Base-by-base conservation (phyloP, 2,888 invertebrate genomes). In the Ryuthela nishihirai region DNA sequence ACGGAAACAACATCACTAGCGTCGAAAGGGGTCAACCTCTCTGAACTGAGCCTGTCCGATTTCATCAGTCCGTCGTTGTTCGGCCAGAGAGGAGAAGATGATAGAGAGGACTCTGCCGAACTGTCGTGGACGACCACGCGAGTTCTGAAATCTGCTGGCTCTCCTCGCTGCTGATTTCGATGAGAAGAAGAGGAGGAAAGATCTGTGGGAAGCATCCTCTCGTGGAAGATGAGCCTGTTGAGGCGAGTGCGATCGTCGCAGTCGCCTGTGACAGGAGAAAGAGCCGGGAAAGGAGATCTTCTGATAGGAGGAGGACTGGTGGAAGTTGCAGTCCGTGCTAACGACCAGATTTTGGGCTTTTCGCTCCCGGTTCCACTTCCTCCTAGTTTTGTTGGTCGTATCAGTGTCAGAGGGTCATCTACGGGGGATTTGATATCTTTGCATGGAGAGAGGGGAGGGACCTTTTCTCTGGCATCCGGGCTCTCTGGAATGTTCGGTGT, bases 251-350 rank as follows among this genome's bases (percentile, higher is more conserved):
- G 45, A 17, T 41, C 40, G 20, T 35, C 38, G 15, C 41, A 17
- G 15, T 56, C 56, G 17, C 34, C 32, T 6, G n/a, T 17, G n/a
- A n/a, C n/a, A 23, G 40, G 41, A 12, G 46, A 41, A 4, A 25
- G 18, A 15, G 48, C 46, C 23, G 48, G 29, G 9, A 18, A 15
- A 20, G 32, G 46, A 10, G 54, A 46, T 15, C 42, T 25, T 42
- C 25, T 42, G 5, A 25, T 80, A 21, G 88, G 88, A 44, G 89
- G 89, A 3, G 91, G 92, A 46, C 91, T 92, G 77, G 91, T 91
- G 76, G 90, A 91, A 43, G 91, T 91, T 44, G 92, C 91, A 65
- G 91, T 92, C 75, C 92, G 92, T 64, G 92, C 92, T 71, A 92
- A 76, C 47, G 91, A 91, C 92, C 92, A 93, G 72, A 93, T 93